Conservation (phyloP, 2,797 vertebrate genomes). For the Microhierax caerulescens region DNA sequence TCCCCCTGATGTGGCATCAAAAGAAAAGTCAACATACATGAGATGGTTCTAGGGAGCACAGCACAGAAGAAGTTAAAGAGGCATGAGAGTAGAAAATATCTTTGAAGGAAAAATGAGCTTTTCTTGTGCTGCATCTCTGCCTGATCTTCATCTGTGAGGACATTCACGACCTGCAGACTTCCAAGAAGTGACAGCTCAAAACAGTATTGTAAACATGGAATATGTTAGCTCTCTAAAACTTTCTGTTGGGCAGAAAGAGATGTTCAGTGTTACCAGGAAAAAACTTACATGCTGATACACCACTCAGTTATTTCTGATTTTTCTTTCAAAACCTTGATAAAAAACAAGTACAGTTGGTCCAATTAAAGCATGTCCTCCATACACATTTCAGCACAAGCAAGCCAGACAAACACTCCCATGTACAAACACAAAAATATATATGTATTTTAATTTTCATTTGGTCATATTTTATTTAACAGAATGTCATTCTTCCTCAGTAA, state of each 20-base stretch:
- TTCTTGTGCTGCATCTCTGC: not conserved
- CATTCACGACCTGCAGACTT: not conserved
- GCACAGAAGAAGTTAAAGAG: not conserved
- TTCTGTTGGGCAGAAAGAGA: not conserved
- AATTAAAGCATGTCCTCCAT: not conserved
- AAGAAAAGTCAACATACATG: not conserved
- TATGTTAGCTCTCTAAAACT: not conserved
- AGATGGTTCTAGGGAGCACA: not conserved
- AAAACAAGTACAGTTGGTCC: not conserved
- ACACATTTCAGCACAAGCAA: not conserved
- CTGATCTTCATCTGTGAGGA: not conserved
- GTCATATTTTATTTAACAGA: slow-evolving; percentile 67
- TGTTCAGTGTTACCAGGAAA: not conserved
- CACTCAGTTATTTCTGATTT: not conserved
- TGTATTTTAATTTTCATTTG: slow-evolving; percentile 63
- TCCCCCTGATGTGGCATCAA: not conserved
- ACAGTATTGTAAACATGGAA: not conserved
- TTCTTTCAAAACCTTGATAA: not conserved
- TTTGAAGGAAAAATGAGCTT: not conserved
- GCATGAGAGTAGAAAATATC: not conserved
- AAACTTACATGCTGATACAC: not conserved
- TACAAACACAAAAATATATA: slow-evolving; percentile 55
- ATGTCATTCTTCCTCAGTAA: slow-evolving; percentile 50
- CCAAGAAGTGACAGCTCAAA: not conserved
- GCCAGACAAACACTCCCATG: slow-evolving; percentile 5